Percentiles rank a stretch among this genome's conserved stretches.
phyloP scores from a whole-genome alignment of 2,113 vertebrate species.

The Cromileptes altivelis region DNA sequence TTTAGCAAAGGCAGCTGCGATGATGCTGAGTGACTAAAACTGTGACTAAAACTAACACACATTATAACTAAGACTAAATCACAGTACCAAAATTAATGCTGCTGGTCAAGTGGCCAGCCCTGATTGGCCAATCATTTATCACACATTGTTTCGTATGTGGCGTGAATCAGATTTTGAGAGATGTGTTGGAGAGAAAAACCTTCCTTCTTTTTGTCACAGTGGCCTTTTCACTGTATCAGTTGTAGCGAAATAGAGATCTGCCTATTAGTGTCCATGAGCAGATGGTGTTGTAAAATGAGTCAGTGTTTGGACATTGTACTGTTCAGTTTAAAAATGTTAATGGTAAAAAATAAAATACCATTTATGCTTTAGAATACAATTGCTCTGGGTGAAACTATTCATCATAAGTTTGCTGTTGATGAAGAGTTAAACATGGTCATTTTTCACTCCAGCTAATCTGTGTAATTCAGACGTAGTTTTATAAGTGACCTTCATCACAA shows the following conservation, averaged over 20 bases:
- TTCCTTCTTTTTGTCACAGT: neutral
- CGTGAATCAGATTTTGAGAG: conserved; percentile 33
- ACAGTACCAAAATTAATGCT: neutral
- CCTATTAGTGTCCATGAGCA: conserved; percentile 43
- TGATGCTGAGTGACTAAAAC: neutral
- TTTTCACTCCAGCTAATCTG: conserved; percentile 19
- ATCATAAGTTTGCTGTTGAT: conserved; percentile 23
- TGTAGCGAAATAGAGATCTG: conserved; percentile 19
- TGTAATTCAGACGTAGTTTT: conserved; percentile 20
- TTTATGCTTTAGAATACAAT: conserved; percentile 18
- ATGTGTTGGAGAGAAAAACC: neutral
- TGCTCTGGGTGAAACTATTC: conserved; percentile 14
- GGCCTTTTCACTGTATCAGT: conserved; percentile 33
- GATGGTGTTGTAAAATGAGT: conserved; percentile 54
- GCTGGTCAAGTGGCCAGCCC: neutral
- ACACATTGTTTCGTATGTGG: neutral
- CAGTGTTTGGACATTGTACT: conserved; percentile 47
- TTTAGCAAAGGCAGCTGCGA: neutral
- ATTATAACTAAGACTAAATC: neutral
- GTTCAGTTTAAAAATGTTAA: conserved; percentile 38
- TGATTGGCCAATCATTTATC: conserved; percentile 18
- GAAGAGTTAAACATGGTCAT: neutral
- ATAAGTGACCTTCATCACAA: conserved; percentile 13
- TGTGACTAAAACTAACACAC: neutral
- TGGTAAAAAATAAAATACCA: conserved; percentile 13